These are phyloP conservation scores for Latrodectus hesperus DNA, from an alignment of 2,888 invertebrate genomes.

Conservation along the genomic window DNA sequence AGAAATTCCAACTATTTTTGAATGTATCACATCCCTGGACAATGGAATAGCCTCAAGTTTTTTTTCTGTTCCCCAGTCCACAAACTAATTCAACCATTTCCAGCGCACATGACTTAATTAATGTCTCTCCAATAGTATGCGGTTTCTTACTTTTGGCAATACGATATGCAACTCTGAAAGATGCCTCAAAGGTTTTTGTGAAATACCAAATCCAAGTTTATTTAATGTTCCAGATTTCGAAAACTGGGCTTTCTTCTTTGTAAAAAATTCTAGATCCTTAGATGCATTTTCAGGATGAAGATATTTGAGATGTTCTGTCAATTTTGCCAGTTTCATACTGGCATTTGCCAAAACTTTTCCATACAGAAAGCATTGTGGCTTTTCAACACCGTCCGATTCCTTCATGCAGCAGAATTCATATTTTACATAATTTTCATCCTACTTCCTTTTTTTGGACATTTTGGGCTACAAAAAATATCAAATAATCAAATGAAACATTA, in stretches of 20 bases:
- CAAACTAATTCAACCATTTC: too few relatives aligned
- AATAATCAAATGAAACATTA: neutral
- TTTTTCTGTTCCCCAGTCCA: neutral
- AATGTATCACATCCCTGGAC: constrained; percentile 58
- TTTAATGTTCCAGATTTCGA: too few relatives aligned
- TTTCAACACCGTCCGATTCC: constrained; percentile 60
- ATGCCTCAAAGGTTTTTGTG: constrained; percentile 20
- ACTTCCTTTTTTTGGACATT: constrained; percentile 36
- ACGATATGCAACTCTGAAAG: constrained; percentile 57
- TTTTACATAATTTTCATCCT: constrained; percentile 59
- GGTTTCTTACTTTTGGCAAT: constrained; percentile 63
- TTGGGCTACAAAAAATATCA: neutral
- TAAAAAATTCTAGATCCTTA: too few relatives aligned
- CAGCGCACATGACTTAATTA: too few relatives aligned
- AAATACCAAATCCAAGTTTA: neutral
- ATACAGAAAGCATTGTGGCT: constrained; percentile 62
- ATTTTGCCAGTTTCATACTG: too few relatives aligned
- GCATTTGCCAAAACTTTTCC: constrained; percentile 57
- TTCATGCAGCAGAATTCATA: constrained; percentile 63
- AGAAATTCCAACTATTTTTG: constrained; percentile 45
- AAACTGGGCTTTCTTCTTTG: too few relatives aligned
- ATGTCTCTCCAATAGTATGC: constrained; percentile 61
- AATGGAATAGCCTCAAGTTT: constrained; percentile 61
- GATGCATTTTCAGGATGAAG: too few relatives aligned
- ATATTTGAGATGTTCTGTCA: too few relatives aligned